A percentile compares a stretch with the other conserved stretches of the same genome.
Conservation (phyloP, 2,113 vertebrate genomes). For the Oxyura jamaicensis region DNA sequence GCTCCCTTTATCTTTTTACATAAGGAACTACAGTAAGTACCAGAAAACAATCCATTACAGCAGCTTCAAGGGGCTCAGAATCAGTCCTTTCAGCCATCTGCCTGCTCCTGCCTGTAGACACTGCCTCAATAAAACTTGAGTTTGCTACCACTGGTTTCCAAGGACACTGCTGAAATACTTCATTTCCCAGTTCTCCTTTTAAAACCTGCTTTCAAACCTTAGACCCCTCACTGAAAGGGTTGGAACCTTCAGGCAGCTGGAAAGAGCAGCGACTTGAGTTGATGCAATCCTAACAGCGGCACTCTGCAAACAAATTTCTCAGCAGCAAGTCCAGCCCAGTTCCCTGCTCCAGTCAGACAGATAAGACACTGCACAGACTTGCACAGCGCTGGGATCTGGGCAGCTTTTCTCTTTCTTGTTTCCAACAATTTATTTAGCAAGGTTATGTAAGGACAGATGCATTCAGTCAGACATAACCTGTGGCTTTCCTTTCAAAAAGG, state of each 20-base stretch:
- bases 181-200: not conserved
- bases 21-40: not conserved
- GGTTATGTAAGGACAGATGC: constrained; percentile 44
- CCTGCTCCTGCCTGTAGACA: not conserved
- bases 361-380: constrained; percentile 15
- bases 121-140: not conserved
- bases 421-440: constrained; percentile 18
- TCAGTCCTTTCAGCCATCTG: not conserved
- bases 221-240: not conserved
- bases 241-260: not conserved
- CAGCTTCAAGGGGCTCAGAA: not conserved
- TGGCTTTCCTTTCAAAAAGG: not conserved
- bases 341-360: constrained; percentile 36
- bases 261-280: not conserved
- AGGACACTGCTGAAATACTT: not conserved
- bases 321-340: not conserved
- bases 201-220: not conserved
- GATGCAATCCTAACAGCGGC: not conserved
- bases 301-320: not conserved
- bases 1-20: not conserved
- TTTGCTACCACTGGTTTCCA: not conserved
- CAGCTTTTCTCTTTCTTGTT: not conserved
- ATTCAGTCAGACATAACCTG: not conserved
- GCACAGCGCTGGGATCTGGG: not conserved
- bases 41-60: not conserved